Percentiles rank a stretch among this genome's conserved stretches.
Conservation (phyloP, 2,797 vertebrate species). For the Sebastiscus tertius region DNA sequence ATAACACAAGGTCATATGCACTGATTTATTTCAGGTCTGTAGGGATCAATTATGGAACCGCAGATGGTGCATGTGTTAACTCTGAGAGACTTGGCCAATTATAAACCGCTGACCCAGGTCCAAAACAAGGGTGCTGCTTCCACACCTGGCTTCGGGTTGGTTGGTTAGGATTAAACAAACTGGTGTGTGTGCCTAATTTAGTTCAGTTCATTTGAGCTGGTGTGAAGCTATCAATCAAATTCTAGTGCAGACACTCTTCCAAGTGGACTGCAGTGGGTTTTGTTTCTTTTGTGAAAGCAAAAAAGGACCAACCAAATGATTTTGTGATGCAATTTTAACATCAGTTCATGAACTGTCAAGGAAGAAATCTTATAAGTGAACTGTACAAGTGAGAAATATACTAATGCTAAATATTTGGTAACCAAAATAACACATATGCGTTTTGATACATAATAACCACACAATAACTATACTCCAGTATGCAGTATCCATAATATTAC, state of each 20-base stretch:
- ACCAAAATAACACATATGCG: neutral
- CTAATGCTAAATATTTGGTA: neutral
- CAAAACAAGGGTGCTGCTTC: neutral
- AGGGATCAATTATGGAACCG: neutral
- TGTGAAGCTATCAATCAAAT: neutral
- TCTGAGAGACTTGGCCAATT: neutral
- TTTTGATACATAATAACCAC: neutral
- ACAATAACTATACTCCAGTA: neutral
- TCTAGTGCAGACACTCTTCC: neutral
- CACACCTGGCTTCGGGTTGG: neutral
- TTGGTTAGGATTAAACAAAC: neutral
- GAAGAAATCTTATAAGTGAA: neutral
- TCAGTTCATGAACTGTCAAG: neutral
- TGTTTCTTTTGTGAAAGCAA: neutral
- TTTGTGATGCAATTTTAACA: neutral
- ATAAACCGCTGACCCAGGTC: neutral
- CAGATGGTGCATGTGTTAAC: neutral
- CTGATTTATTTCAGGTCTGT: neutral
- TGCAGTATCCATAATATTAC: neutral
- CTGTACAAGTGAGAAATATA: neutral
- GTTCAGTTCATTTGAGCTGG: neutral
- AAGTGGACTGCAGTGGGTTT: neutral
- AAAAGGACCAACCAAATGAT: neutral
- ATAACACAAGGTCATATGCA: neutral
- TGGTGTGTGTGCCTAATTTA: neutral